Evolutionary conservation across 1,140 invertebrate genomes (phyloP).

Genomic region (Chymomyza costata): DNA sequence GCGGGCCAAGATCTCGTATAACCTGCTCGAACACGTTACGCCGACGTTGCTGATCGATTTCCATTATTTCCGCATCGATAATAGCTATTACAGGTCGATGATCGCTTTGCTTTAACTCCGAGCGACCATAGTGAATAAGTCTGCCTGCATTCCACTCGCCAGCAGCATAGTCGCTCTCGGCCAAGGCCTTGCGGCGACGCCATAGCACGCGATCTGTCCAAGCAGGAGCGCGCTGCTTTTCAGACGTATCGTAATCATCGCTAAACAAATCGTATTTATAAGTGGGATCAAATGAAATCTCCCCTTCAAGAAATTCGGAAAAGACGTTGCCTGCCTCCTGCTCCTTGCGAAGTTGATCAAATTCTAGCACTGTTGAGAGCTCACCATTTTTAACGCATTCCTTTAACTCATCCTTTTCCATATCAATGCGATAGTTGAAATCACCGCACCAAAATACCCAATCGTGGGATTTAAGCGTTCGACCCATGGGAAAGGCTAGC

Average conservation of each 20-base stretch:
- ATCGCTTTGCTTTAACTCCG: slow-evolving; percentile 98
- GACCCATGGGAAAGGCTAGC: slow-evolving; percentile 94
- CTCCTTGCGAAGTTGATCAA: slow-evolving; percentile 93
- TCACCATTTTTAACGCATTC: slow-evolving; percentile 87
- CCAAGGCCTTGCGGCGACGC: slow-evolving; percentile 84
- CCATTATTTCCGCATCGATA: slow-evolving; percentile 90
- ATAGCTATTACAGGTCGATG: slow-evolving; percentile 95
- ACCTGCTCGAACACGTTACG: slow-evolving; percentile 86
- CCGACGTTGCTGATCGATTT: slow-evolving; percentile 84
- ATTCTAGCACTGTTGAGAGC: slow-evolving; percentile 85
- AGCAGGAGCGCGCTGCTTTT: slow-evolving; percentile 96
- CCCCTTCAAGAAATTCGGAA: slow-evolving; percentile 94
- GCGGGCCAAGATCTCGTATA: slow-evolving; percentile 91
- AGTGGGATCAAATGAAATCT: slow-evolving; percentile 95
- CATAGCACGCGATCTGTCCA: slow-evolving; percentile 98
- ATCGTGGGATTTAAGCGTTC: slow-evolving; percentile 95
- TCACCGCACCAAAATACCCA: slow-evolving; percentile 99
- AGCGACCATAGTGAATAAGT: slow-evolving; percentile 89
- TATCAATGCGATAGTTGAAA: slow-evolving; percentile 99
- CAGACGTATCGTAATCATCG: slow-evolving; percentile 99
- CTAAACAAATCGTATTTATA: slow-evolving; percentile 99
- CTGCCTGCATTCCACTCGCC: slow-evolving; percentile 85
- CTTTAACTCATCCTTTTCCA: slow-evolving; percentile 96
- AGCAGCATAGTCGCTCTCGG: slow-evolving; percentile 79
- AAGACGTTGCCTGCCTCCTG: slow-evolving; percentile 92